Percentiles rank a stretch among this genome's conserved stretches.
These are phyloP conservation scores for Nezara viridula DNA, from an alignment of 2,888 invertebrate species.

Conservation along the genomic window DNA sequence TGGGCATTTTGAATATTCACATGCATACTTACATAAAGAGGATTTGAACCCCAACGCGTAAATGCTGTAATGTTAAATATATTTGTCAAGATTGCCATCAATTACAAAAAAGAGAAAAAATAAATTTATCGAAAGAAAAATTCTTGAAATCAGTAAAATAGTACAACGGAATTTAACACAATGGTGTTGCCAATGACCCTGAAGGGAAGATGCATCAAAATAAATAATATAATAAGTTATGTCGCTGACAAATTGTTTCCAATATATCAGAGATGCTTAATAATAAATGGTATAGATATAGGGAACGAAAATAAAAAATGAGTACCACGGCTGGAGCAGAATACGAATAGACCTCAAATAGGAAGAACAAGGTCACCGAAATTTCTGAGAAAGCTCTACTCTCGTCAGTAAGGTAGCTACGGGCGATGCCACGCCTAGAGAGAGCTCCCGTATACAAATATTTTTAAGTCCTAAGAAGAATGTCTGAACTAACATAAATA, in stretches of 20 bases:
- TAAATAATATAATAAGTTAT: no score
- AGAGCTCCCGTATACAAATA: background rate
- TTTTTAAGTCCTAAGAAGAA: background rate
- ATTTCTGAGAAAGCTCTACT: conserved; percentile 20
- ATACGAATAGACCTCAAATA: conserved; percentile 2
- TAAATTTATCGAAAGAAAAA: no score
- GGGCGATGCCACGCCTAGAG: background rate
- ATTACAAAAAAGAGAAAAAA: no score
- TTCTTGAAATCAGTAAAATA: no score
- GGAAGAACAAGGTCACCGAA: background rate
- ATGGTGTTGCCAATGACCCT: no score
- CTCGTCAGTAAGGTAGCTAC: background rate
- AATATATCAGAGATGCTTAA: background rate
- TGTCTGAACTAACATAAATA: background rate
- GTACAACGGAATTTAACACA: no score
- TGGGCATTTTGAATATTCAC: no score
- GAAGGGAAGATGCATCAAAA: no score
- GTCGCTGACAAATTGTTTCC: background rate
- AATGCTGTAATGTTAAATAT: no score
- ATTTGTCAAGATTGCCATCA: no score
- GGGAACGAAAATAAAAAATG: background rate
- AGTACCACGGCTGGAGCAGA: background rate
- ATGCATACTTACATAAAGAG: no score
- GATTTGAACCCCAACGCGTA: no score
- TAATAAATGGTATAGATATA: background rate